phyloP scores from a whole-genome alignment of 2,797 vertebrate genomes.

The Cichlasoma orientale region DNA sequence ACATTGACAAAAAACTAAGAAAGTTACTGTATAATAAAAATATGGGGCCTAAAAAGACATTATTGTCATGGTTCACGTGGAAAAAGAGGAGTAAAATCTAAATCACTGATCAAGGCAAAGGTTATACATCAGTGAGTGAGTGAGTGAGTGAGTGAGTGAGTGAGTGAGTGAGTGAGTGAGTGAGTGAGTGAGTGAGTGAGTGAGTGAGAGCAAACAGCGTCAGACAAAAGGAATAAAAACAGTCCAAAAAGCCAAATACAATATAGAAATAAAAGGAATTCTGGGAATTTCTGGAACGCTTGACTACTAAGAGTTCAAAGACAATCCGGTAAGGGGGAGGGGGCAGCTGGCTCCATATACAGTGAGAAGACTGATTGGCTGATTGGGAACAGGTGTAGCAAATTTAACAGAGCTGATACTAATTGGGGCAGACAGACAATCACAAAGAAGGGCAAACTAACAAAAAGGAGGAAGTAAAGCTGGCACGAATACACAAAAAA shows the following conservation, averaged over 20 bases:
- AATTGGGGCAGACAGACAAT: neutral
- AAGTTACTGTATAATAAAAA: neutral
- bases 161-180: too few relatives aligned
- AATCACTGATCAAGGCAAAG: neutral
- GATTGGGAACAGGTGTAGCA: neutral
- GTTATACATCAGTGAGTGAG: neutral
- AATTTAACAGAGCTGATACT: neutral
- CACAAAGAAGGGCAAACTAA: neutral
- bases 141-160: neutral
- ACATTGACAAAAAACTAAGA: neutral
- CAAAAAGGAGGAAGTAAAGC: too few relatives aligned
- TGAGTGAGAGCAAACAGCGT: neutral
- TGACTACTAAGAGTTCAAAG: neutral
- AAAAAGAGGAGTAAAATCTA: neutral
- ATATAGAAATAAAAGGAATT: neutral
- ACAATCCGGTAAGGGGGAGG: neutral
- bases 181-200: too few relatives aligned
- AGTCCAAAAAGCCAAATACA: fast-evolving
- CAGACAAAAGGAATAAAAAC: neutral
- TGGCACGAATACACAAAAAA: too few relatives aligned
- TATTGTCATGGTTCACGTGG: neutral
- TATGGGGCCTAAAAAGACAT: neutral
- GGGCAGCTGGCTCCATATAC: neutral
- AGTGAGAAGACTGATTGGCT: neutral
- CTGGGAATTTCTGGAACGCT: neutral